A percentile compares a stretch with the other conserved stretches of the same genome.
Evolutionary conservation across 2,888 invertebrate genomes (phyloP).

Genomic region (Sepiola atlantica): DNA sequence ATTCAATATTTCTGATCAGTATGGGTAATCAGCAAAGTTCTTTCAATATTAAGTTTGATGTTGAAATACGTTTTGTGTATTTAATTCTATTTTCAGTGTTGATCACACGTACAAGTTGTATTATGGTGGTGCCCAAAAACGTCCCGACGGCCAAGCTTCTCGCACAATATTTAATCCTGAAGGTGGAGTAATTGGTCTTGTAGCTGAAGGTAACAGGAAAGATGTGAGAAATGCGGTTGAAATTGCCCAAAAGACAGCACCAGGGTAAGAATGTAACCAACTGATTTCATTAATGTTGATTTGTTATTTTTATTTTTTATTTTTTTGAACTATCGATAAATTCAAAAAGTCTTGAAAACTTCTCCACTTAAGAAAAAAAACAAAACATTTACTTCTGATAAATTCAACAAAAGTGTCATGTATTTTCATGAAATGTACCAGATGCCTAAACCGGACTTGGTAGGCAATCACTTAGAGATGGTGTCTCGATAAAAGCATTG

Average conservation of each 20-base stretch:
- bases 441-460: too few species aligned
- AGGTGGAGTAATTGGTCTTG: conserved; percentile 71
- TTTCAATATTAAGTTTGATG: neutral
- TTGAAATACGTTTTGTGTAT: conserved; percentile 48
- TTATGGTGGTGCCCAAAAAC: conserved; percentile 76
- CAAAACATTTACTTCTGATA: too few species aligned
- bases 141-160: conserved; percentile 75
- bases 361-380: too few species aligned
- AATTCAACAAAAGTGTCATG: too few species aligned
- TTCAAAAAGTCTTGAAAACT: too few species aligned
- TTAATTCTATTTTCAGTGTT: conserved; percentile 59
- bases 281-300: neutral
- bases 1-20: neutral
- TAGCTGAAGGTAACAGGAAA: conserved; percentile 74
- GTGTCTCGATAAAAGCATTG: too few species aligned
- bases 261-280: conserved; percentile 66
- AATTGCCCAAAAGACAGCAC: conserved; percentile 76
- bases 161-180: conserved; percentile 67
- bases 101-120: conserved; percentile 76
- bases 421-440: too few species aligned
- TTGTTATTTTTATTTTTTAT: too few species aligned
- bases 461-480: too few species aligned
- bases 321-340: too few species aligned
- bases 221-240: conserved; percentile 77
- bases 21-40: too few species aligned